Base-by-base conservation (phyloP, 2,888 invertebrate species). In the Neoscelio sp. region DNA sequence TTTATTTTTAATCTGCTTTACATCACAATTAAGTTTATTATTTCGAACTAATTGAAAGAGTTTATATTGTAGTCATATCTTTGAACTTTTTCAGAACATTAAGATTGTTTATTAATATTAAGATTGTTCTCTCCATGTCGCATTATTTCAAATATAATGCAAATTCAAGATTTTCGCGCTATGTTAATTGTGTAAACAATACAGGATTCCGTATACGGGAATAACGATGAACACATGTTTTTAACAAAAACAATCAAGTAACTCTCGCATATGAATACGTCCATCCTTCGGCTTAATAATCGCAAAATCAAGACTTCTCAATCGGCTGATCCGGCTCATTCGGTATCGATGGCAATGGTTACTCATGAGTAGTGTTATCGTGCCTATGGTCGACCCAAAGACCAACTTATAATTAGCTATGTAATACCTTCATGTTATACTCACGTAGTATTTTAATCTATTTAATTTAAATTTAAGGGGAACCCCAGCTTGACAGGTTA, bases 271-370 rank as follows among this genome's bases (percentile, higher is more conserved):
- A 77, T 80, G 73, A 62, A 81, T 38, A 60, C 15, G 38, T 46
- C 73, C 71, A 80, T 79, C 82, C 84, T 84, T 81, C 80, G 79
- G 80, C 83, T 84, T 82, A 83, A 85, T 85, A 85, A 85, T 83
- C 85, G 83, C 83, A 70, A 78, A 82, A 82, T 81, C 74, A 82
- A 82, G 82, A 81, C 74, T 80, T 73, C 82, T 75, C 78, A 77
- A 80, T 79, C 58, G 73, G 74, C 67, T 81, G 74, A 77, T 71
- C 79, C 68, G 64, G 70, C 70, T 74, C 50, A 62, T 79, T 67
- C 71, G 75, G 77, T 77, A 77, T 65, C 70, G 44, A 70, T 60
- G 74, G 50, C 68, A 42, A 42, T 33, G 30, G 15, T 73, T 64
- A 65, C 81, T 70, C 79, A 76, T 70, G 79, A 78, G 74, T 74